Percentiles rank a stretch among this genome's conserved stretches.
Evolutionary conservation across 2,888 invertebrate species (phyloP).

Genomic region (Drosophila subsilvestris): DNA sequence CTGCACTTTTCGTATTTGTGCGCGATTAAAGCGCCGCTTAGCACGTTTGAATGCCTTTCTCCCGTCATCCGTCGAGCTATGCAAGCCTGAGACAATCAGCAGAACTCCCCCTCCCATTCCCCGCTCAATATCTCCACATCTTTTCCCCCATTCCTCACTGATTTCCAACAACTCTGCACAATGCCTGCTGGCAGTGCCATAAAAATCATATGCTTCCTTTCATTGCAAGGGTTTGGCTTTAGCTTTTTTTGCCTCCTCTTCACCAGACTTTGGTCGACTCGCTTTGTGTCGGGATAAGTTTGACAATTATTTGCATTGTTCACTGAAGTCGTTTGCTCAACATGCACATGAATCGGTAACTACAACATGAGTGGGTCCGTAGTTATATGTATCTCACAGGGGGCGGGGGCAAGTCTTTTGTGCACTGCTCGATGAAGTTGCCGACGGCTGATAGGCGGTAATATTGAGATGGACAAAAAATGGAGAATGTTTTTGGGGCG

Average conservation of each 20-base stretch:
- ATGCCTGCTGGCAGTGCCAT: constrained; percentile 62
- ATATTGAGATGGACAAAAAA: constrained; percentile 11
- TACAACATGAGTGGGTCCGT: constrained; percentile 70
- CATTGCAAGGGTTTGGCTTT: constrained; percentile 42
- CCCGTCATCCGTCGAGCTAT: constrained; percentile 3
- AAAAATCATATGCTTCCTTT: constrained; percentile 74
- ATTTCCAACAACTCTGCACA: constrained; percentile 58
- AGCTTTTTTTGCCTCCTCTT: constrained; percentile 20
- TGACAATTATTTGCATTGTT: constrained; percentile 80
- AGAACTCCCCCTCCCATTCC: constrained; percentile 16
- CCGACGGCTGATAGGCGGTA: constrained; percentile 6
- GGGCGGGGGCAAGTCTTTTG: constrained; percentile 43
- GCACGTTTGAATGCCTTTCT: constrained; percentile 44
- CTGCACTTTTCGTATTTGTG: constrained; percentile 58
- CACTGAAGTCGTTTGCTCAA: constrained; percentile 72
- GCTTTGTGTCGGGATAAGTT: constrained; percentile 66
- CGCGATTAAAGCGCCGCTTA: constrained; percentile 69
- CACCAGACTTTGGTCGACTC: constrained; percentile 26
- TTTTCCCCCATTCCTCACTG: constrained; percentile 21
- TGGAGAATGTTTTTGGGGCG: background rate
- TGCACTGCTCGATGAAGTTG: constrained; percentile 28
- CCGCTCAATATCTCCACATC: constrained; percentile 4
- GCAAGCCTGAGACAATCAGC: constrained; percentile 61
- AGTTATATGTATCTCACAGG: constrained; percentile 45
- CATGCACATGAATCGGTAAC: constrained; percentile 76